Percentiles rank a stretch among this genome's conserved stretches.
phyloP scores from a whole-genome alignment of 1,140 invertebrate genomes.

The Drosophila bipectinata region DNA sequence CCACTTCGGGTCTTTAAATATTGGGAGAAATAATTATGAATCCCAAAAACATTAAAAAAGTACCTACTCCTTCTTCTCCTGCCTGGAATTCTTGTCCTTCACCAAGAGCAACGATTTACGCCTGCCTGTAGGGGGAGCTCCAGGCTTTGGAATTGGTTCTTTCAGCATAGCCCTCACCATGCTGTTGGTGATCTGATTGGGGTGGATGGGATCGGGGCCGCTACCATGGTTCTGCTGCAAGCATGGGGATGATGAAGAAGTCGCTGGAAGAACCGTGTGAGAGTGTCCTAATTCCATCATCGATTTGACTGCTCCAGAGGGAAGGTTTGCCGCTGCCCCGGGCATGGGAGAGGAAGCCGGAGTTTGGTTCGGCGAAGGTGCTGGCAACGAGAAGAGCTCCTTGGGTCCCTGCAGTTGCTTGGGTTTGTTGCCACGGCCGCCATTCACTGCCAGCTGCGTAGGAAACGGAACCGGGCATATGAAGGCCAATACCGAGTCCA shows the following conservation, averaged over 20 bases:
- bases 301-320: slow-evolving; percentile 18
- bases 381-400: slow-evolving; percentile 25
- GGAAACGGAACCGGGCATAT: slow-evolving; percentile 83
- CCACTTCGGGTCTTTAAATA: slow-evolving; percentile 88
- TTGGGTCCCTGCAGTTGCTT: slow-evolving; percentile 33
- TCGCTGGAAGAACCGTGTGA: slow-evolving; percentile 1
- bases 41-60: not conserved
- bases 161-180: slow-evolving; percentile 62
- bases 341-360: not conserved
- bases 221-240: slow-evolving; percentile 15
- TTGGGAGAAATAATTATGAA: not conserved
- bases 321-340: not conserved
- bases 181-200: slow-evolving; percentile 34
- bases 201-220: not conserved
- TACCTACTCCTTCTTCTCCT: slow-evolving; percentile 70
- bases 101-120: slow-evolving; percentile 63
- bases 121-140: slow-evolving; percentile 11
- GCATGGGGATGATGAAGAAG: slow-evolving; percentile 16
- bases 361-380: not conserved
- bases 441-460: slow-evolving; percentile 7
- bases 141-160: slow-evolving; percentile 35
- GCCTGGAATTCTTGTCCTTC: slow-evolving; percentile 67
- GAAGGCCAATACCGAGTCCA: slow-evolving; percentile 91
- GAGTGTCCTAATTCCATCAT: slow-evolving; percentile 30
- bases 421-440: not conserved